phyloP scores from a whole-genome alignment of 2,797 vertebrate genomes.

The Brachyrhaphis roseni region DNA sequence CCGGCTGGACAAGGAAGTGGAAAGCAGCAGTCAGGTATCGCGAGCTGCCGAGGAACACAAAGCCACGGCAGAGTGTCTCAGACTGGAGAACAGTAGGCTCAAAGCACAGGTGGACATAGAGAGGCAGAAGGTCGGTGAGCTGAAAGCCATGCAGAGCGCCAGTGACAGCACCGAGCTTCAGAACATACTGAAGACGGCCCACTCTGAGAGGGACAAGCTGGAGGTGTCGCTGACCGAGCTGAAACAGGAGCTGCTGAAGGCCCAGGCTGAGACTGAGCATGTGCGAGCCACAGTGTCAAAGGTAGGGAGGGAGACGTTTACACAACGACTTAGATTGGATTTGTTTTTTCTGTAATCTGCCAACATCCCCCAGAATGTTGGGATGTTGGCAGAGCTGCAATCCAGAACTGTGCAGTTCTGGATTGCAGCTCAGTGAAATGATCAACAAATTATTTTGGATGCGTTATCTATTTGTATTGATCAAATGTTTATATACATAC shows the following conservation, averaged over 20 bases:
- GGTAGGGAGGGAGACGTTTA: constrained; percentile 73
- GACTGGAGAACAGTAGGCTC: constrained; percentile 86
- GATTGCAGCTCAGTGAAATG: too few relatives aligned
- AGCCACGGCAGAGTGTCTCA: constrained; percentile 79
- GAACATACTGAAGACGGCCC: constrained; percentile 85
- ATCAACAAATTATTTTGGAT: too few relatives aligned
- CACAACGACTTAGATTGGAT: background rate
- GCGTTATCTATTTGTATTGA: too few relatives aligned
- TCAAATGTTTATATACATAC: too few relatives aligned
- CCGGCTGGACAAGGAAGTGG: constrained; percentile 82
- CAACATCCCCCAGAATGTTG: too few relatives aligned
- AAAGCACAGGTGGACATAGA: constrained; percentile 89
- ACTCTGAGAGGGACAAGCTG: constrained; percentile 87
- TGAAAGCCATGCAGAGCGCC: constrained; percentile 81
- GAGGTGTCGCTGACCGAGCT: constrained; percentile 86
- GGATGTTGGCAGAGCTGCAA: too few relatives aligned
- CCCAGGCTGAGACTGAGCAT: constrained; percentile 83
- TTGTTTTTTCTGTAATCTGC: background rate
- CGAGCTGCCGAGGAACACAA: constrained; percentile 83
- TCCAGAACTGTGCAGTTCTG: too few relatives aligned
- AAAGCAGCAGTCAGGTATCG: constrained; percentile 62
- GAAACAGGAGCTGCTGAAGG: constrained; percentile 87
- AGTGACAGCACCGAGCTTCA: constrained; percentile 85
- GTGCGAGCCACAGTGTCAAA: constrained; percentile 82
- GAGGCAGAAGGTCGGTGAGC: constrained; percentile 85